Percentiles rank a stretch among this genome's conserved stretches.
Evolutionary conservation across 1,140 invertebrate genomes (phyloP).

Genomic region (Hypothenemus hampei): DNA sequence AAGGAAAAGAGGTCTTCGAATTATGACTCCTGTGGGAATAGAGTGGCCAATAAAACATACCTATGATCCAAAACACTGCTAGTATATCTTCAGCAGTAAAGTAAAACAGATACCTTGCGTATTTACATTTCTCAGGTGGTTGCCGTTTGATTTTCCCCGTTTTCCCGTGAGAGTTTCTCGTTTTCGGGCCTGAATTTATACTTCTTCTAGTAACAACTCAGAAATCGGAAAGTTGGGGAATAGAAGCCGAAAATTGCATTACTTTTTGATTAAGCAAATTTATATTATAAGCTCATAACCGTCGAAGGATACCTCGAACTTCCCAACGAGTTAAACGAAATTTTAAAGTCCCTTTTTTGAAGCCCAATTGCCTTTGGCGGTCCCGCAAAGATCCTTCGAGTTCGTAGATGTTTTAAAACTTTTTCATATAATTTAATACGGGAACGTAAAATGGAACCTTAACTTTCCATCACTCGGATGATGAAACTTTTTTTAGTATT

Average conservation of each 20-base stretch:
- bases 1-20: conserved; percentile 19
- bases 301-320: neutral
- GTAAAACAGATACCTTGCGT: conserved; percentile 20
- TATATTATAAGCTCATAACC: neutral
- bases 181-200: neutral
- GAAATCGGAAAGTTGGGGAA: neutral
- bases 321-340: conserved; percentile 8
- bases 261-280: neutral
- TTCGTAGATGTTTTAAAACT: conserved; percentile 4
- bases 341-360: conserved; percentile 7
- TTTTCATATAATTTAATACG: conserved; percentile 3
- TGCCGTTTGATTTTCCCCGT: conserved; percentile 10
- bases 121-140: conserved; percentile 18
- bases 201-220: neutral
- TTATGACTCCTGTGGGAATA: conserved; percentile 9
- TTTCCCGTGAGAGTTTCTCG: neutral
- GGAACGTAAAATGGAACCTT: conserved; percentile 3
- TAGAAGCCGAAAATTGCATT: too few relatives aligned
- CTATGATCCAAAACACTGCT: conserved; percentile 19
- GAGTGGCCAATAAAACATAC: conserved; percentile 16
- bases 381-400: neutral
- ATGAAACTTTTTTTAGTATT: neutral
- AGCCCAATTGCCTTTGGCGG: neutral
- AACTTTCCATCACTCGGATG: neutral
- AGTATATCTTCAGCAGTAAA: conserved; percentile 18